Percentiles rank a stretch among this genome's conserved stretches.
These are phyloP conservation scores for Homarus gammarus DNA, from an alignment of 2,888 invertebrate genomes.

Conservation along the genomic window DNA sequence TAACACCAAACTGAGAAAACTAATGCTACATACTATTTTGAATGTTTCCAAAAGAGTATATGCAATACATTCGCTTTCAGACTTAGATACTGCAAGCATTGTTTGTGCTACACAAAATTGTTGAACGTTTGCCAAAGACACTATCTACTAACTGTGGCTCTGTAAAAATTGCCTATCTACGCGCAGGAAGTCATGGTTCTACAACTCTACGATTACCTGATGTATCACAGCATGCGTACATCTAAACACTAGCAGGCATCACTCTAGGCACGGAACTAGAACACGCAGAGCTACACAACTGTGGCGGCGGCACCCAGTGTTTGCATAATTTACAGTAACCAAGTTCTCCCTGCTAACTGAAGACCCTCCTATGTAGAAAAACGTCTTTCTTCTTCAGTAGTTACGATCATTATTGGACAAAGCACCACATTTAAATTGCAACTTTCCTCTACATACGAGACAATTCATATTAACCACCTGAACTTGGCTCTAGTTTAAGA, in stretches of 20 bases:
- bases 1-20: background rate
- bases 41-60: conserved; percentile 1
- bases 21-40: background rate
- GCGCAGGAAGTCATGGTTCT: conserved; percentile 50
- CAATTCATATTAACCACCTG: conserved; percentile 11
- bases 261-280: conserved; percentile 43
- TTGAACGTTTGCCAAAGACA: conserved; percentile 24
- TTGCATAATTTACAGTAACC: conserved; percentile 40
- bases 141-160: conserved; percentile 47
- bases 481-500: conserved; percentile 37
- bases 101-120: background rate
- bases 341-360: conserved; percentile 19
- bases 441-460: conserved; percentile 15
- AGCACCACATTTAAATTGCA: background rate
- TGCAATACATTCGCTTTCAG: background rate
- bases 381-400: background rate
- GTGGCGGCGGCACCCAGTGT: conserved; percentile 59
- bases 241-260: conserved; percentile 63
- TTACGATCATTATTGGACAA: background rate
- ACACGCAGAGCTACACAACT: conserved; percentile 59
- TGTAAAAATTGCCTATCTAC: conserved; percentile 52
- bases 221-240: conserved; percentile 72
- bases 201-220: conserved; percentile 60
- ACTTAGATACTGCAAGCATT: background rate
- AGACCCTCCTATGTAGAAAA: background rate